Percentiles rank a stretch among this genome's conserved stretches.
These are phyloP conservation scores for Pseudomugil tenellus DNA, from an alignment of 2,797 vertebrate species.

Conservation along the genomic window DNA sequence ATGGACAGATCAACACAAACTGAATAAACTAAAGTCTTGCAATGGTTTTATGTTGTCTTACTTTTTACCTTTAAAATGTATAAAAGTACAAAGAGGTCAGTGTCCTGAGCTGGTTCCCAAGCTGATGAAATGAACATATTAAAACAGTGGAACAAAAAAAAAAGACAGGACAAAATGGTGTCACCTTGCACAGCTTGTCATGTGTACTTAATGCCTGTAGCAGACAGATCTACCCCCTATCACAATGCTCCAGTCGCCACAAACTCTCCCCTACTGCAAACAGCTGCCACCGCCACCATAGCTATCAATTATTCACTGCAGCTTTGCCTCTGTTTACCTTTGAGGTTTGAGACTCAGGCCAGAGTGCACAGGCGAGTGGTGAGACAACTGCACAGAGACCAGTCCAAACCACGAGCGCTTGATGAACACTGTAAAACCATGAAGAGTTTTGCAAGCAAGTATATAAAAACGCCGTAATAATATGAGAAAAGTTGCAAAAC, in stretches of 20 bases:
- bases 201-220: constrained; percentile 28
- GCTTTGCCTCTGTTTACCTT: constrained; percentile 73
- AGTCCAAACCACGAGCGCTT: constrained; percentile 17
- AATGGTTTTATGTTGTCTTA: neutral
- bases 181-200: constrained; percentile 34
- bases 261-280: constrained; percentile 55
- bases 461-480: neutral
- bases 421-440: neutral
- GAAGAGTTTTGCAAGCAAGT: constrained; percentile 6
- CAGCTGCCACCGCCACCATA: constrained; percentile 62
- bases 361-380: constrained; percentile 30
- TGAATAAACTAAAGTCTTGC: neutral
- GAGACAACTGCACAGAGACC: constrained; percentile 14
- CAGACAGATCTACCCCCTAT: constrained; percentile 36
- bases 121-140: constrained; percentile 24
- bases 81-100: neutral
- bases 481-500: neutral
- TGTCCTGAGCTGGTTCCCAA: neutral
- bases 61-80: too few species aligned
- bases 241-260: constrained; percentile 44
- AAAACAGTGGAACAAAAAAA: constrained; percentile 10
- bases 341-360: constrained; percentile 61
- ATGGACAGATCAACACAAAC: neutral
- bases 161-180: constrained; percentile 11
- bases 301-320: constrained; percentile 78